Evolutionary conservation across 1,140 invertebrate species (phyloP).

Genomic region (Drosophila nigromelanica): DNA sequence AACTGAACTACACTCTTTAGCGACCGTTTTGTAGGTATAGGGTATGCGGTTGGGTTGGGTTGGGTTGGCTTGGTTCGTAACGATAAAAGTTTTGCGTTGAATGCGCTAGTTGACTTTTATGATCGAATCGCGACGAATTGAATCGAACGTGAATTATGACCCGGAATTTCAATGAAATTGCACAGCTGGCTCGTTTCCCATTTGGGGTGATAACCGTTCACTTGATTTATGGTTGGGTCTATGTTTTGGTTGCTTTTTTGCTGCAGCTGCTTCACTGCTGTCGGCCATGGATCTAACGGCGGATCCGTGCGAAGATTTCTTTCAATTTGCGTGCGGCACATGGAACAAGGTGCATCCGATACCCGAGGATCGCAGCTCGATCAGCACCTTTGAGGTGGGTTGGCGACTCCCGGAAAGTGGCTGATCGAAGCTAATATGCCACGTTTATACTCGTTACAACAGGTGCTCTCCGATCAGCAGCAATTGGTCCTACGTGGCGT

Average conservation of each 20-base stretch:
- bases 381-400: conserved; percentile 92
- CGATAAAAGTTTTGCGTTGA: not conserved
- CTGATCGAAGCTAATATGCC: not conserved
- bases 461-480: conserved; percentile 92
- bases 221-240: too few relatives aligned
- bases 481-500: conserved; percentile 93
- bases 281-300: conserved; percentile 92
- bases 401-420: too few relatives aligned
- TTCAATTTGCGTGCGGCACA: conserved; percentile 94
- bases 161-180: conserved; percentile 3
- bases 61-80: not conserved
- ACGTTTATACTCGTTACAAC: not conserved
- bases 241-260: not conserved
- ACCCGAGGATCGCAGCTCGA: conserved; percentile 93
- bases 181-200: conserved; percentile 13
- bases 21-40: not conserved
- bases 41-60: not conserved
- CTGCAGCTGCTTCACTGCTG: conserved; percentile 91
- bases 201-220: not conserved
- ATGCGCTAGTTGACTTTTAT: conserved; percentile 8
- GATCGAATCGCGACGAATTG: conserved; percentile 1
- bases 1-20: not conserved
- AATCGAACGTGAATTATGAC: conserved; percentile 8
- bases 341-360: conserved; percentile 96
- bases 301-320: conserved; percentile 95